phyloP scores from a whole-genome alignment of 2,888 invertebrate species.

The Drosophila flavopinicola region DNA sequence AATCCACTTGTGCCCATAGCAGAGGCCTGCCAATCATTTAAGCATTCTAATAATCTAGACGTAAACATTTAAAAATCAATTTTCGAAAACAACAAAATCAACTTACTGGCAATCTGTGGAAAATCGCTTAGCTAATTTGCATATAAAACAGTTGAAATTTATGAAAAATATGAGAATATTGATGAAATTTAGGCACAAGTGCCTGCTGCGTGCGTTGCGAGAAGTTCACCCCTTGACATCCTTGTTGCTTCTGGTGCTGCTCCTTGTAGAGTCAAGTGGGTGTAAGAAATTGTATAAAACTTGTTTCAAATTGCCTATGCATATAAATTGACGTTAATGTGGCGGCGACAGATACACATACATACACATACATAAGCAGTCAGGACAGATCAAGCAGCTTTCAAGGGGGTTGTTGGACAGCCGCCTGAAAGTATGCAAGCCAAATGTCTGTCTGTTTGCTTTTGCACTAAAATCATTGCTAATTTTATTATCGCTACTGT shows the following conservation, averaged over 20 bases:
- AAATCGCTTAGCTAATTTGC: constrained; percentile 82
- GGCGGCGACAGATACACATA: constrained; percentile 61
- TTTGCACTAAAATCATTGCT: constrained; percentile 44
- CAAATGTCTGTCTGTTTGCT: constrained; percentile 7
- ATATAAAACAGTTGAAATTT: constrained; percentile 83
- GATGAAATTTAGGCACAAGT: constrained; percentile 74
- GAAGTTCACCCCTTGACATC: constrained; percentile 52
- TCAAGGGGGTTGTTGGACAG: constrained; percentile 10
- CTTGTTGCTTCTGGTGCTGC: constrained; percentile 18
- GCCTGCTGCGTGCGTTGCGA: constrained; percentile 21
- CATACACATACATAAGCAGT: constrained; percentile 26
- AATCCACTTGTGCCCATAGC: not conserved
- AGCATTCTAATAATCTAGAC: constrained; percentile 74
- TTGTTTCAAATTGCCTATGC: constrained; percentile 84
- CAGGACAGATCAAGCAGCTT: constrained; percentile 2
- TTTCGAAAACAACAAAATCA: constrained; percentile 52
- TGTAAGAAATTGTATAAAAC: constrained; percentile 84
- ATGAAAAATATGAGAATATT: constrained; percentile 74
- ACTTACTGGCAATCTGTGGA: constrained; percentile 61
- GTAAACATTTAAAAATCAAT: constrained; percentile 73
- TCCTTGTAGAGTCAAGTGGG: constrained; percentile 82
- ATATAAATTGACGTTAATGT: constrained; percentile 85
- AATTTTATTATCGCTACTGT: constrained; percentile 30
- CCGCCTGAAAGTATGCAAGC: constrained; percentile 62
- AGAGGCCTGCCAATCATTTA: constrained; percentile 67